These are phyloP conservation scores for Oceanodroma tethys DNA, from an alignment of 2,113 vertebrate species.

Conservation along the genomic window DNA sequence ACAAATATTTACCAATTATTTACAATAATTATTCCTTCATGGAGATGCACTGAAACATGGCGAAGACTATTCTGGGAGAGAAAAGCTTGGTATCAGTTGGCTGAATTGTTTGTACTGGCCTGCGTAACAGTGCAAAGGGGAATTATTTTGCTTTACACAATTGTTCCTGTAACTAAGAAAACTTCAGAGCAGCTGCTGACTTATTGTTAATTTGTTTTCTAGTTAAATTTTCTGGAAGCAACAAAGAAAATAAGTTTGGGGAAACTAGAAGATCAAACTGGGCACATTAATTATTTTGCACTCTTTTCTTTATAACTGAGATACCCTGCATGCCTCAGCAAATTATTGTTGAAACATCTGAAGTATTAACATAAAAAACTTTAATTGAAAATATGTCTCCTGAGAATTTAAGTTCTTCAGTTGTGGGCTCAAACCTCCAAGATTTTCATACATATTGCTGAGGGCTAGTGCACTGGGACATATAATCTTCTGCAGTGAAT, in stretches of 20 bases:
- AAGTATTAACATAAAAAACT: conserved; percentile 1
- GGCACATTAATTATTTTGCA: background rate
- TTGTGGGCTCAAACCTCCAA: background rate
- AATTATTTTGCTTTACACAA: conserved; percentile 5
- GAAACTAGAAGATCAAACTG: background rate
- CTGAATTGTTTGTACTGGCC: background rate
- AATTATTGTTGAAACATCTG: background rate
- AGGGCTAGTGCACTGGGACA: background rate
- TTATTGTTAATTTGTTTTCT: background rate
- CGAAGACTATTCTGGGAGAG: background rate
- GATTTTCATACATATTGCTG: background rate
- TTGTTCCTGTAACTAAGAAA: conserved; percentile 1
- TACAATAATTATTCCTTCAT: background rate
- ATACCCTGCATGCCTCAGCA: background rate
- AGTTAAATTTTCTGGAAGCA: conserved; percentile 9
- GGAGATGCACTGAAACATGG: background rate
- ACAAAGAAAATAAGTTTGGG: background rate
- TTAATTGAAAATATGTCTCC: conserved; percentile 11
- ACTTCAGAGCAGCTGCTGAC: background rate
- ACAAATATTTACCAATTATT: background rate
- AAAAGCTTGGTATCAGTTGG: background rate
- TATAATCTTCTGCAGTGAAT: background rate
- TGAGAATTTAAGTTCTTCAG: background rate
- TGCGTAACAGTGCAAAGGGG: background rate
- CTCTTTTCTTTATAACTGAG: background rate